Percentiles rank a stretch among this genome's conserved stretches.
Evolutionary conservation across 1,140 invertebrate genomes (phyloP).

Genomic region (Heliconius hermathena): DNA sequence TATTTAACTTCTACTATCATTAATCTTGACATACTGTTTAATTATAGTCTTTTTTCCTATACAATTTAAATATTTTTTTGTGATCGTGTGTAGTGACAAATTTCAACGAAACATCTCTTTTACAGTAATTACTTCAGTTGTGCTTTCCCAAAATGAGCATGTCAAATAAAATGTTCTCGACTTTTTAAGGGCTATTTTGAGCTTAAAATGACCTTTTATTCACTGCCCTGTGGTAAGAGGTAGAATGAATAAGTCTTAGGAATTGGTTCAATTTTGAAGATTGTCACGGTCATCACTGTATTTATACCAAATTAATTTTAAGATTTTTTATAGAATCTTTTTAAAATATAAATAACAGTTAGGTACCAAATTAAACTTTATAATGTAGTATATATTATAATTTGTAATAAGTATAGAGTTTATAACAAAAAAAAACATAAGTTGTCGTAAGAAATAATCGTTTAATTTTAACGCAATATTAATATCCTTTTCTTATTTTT

Average conservation of each 20-base stretch:
- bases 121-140: slow-evolving; percentile 34
- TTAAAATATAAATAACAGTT: too few species aligned
- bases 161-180: slow-evolving; percentile 54
- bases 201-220: slow-evolving; percentile 72
- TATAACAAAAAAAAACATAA: too few species aligned
- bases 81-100: neutral
- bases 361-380: too few species aligned
- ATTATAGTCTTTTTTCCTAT: neutral
- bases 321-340: too few species aligned
- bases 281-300: neutral
- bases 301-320: neutral
- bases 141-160: slow-evolving; percentile 55
- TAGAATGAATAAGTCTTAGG: slow-evolving; percentile 68
- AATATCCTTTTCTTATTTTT: too few species aligned
- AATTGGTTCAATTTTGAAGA: slow-evolving; percentile 48
- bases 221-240: slow-evolving; percentile 64
- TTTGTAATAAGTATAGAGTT: too few species aligned
- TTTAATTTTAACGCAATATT: too few species aligned
- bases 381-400: too few species aligned
- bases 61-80: neutral
- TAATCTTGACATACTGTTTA: too few species aligned
- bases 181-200: slow-evolving; percentile 67
- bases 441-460: too few species aligned
- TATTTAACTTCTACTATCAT: too few species aligned
- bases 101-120: neutral